These are phyloP conservation scores for Poeciliopsis turrubarensis DNA, from an alignment of 2,113 vertebrate species.

Conservation along the genomic window DNA sequence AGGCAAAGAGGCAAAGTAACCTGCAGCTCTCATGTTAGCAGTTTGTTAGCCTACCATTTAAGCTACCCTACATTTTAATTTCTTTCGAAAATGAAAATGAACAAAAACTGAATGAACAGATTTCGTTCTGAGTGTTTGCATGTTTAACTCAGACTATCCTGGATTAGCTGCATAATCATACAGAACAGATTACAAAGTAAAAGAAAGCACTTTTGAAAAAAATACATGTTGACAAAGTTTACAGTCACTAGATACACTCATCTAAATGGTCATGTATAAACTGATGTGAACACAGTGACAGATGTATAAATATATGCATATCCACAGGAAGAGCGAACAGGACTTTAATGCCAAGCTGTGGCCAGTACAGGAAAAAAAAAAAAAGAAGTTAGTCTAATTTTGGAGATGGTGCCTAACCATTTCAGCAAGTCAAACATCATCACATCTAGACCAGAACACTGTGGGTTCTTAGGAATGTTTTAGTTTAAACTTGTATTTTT, in stretches of 20 bases:
- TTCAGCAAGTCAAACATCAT: constrained; percentile 60
- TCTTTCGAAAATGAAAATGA: not conserved
- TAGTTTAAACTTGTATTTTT: constrained; percentile 35
- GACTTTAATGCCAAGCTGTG: constrained; percentile 54
- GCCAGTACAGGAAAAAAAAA: constrained; percentile 48
- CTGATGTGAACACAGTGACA: not conserved
- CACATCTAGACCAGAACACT: constrained; percentile 42
- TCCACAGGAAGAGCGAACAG: constrained; percentile 24
- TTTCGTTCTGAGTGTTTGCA: not conserved
- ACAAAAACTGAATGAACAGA: not conserved
- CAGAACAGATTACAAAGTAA: not conserved
- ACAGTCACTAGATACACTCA: constrained; percentile 9
- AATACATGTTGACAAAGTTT: constrained; percentile 6
- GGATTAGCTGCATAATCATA: not conserved
- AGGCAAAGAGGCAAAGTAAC: not conserved
- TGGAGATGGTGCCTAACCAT: constrained; percentile 48
- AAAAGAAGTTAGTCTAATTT: constrained; percentile 57
- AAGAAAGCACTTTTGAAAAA: not conserved
- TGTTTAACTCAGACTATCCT: not conserved
- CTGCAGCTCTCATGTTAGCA: not conserved
- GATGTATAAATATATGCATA: constrained; percentile 35
- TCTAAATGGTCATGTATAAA: constrained; percentile 20
- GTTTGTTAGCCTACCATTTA: not conserved
- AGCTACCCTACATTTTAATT: not conserved
- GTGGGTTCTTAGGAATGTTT: constrained; percentile 58